These are phyloP conservation scores for Setophaga petechia DNA, from an alignment of 2,113 vertebrate species.

Conservation along the genomic window DNA sequence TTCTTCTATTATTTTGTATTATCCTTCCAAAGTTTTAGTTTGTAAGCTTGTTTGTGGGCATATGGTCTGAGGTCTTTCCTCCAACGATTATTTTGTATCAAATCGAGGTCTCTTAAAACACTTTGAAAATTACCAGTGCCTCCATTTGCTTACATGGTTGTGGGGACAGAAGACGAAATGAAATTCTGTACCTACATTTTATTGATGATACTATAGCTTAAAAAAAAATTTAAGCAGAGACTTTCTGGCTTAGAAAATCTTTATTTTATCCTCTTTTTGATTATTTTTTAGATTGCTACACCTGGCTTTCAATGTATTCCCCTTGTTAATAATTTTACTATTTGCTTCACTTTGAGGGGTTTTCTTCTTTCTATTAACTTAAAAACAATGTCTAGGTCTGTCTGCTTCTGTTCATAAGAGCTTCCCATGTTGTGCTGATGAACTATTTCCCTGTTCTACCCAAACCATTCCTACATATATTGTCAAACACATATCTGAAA, in stretches of 20 bases:
- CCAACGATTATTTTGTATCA: not conserved
- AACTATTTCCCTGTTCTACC: not conserved
- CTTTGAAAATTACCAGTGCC: not conserved
- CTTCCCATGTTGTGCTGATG: not conserved
- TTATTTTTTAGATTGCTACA: not conserved
- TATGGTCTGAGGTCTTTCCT: not conserved
- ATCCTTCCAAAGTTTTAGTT: not conserved
- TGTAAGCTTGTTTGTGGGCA: not conserved
- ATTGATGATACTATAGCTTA: not conserved
- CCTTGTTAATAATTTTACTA: not conserved
- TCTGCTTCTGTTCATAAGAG: not conserved
- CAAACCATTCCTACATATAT: not conserved
- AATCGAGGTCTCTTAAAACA: not conserved
- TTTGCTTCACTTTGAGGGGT: not conserved
- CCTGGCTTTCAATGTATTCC: not conserved
- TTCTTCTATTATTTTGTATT: not conserved
- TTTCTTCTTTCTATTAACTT: not conserved
- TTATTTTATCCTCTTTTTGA: not conserved
- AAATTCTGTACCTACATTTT: not conserved
- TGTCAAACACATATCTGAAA: not conserved
- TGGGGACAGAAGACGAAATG: not conserved
- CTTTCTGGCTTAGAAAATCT: not conserved
- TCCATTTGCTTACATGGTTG: not conserved
- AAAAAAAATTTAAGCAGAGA: not conserved
- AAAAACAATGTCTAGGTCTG: not conserved